phyloP scores from a whole-genome alignment of 1,140 invertebrate genomes.

The Eupristina koningsbergeri region DNA sequence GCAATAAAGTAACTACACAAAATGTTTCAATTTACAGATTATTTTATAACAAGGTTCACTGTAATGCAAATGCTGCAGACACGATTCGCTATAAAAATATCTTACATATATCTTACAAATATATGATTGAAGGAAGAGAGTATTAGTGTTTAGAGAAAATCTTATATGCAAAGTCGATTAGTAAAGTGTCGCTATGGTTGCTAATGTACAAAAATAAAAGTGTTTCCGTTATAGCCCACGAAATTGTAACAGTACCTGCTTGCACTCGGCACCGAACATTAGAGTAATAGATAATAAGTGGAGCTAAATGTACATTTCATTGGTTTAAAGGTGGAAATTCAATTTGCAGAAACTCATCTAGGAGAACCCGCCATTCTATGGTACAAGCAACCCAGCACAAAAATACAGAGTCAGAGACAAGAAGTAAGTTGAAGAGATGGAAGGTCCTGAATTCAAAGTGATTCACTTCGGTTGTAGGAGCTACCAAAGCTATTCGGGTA shows the following conservation, averaged over 20 bases:
- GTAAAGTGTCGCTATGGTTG: not conserved
- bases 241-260: not conserved
- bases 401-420: not conserved
- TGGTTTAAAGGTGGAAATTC: not conserved
- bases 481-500: no score
- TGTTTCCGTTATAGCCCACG: not conserved
- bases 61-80: not conserved
- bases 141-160: not conserved
- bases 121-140: not conserved
- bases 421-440: not conserved
- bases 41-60: conserved; percentile 24
- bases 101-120: no score
- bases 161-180: not conserved
- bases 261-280: not conserved
- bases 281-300: not conserved
- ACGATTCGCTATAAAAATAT: not conserved
- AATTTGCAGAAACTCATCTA: not conserved
- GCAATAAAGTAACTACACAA: not conserved
- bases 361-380: no score
- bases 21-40: conserved; percentile 29
- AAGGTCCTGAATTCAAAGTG: no score
- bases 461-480: no score
- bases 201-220: not conserved
- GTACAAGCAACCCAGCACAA: no score
- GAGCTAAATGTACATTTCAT: not conserved